Base-by-base conservation (phyloP, 1,140 invertebrate species). In the Calosoma granatense region DNA sequence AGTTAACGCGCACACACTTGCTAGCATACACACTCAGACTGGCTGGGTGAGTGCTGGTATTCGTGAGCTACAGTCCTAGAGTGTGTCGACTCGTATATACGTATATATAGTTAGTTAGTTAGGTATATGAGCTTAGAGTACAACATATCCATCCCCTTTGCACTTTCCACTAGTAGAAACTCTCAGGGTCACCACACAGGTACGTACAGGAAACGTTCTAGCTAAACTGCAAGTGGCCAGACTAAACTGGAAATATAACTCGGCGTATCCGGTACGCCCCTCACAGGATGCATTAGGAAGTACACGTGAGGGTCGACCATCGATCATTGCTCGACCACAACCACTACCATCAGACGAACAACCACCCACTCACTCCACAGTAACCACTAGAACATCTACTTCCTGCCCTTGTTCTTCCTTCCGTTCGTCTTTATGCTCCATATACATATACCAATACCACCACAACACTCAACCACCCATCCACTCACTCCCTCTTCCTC, bases 191-290 rank as follows among this genome's bases (percentile, higher is more conserved):
- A n/a, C n/a, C n/a, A n/a, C n/a, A 6, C 26, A 36, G 26, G 26
- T 36, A 47, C 41, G 6, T 9, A 47, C 41, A 14, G 15, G 15
- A 6, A 11, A 17, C 41, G 9, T 3, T 11, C 6, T 3, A 11
- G 4, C 6, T 47, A 6, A 17, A 47, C 6, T 17, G 41, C 41
- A 47, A 47, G 41, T 47, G 41, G 41, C 41, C 41, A 17, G 15
- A 47, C 41, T 47, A 47, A 47, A 47, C 41, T 47, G 41, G 41
- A 47, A 47, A 47, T 17, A 47, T 47, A 47, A 47, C 41, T 47
- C 17, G 41, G 41, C 3, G 41, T 17, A 12, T 47, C 41, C 41
- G 41, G 9, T 47, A 47, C 41, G 41, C 41, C 41, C 17, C 41
- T 17, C 17, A 12, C 17, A 47, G 41, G 41, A 47, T 47, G 41